Evolutionary conservation across 2,113 vertebrate species (phyloP).

Genomic region (Columba janthina): DNA sequence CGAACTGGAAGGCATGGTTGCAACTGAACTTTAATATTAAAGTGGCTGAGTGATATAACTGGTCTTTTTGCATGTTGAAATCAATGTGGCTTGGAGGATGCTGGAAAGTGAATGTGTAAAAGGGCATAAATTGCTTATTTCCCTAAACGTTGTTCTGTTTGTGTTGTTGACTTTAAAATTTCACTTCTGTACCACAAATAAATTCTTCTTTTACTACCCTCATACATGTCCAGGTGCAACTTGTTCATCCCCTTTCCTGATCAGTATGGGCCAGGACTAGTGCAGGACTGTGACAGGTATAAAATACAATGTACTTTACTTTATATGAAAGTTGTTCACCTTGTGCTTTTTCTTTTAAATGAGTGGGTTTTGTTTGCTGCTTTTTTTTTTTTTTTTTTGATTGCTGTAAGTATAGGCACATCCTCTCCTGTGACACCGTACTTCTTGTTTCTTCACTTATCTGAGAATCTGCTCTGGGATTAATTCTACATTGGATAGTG

Average conservation of each 20-base stretch:
- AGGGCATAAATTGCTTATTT: background rate
- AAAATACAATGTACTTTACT: background rate
- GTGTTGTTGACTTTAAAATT: background rate
- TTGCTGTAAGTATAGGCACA: background rate
- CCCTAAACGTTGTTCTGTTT: background rate
- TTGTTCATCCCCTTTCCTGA: background rate
- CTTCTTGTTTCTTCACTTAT: background rate
- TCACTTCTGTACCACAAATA: background rate
- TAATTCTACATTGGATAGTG: background rate
- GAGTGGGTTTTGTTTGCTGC: background rate
- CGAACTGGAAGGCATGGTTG: background rate
- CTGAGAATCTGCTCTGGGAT: slow-evolving; percentile 12
- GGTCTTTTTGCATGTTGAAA: background rate
- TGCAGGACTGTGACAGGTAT: background rate
- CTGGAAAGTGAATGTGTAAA: background rate
- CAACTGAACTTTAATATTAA: background rate
- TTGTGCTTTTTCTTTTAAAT: background rate
- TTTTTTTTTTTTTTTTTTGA: background rate
- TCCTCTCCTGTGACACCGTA: background rate
- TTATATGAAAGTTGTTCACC: background rate
- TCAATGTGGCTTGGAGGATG: background rate
- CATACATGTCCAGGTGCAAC: background rate
- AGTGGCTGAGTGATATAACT: background rate
- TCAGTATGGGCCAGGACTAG: background rate
- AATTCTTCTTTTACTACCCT: background rate